phyloP scores from a whole-genome alignment of 2,797 vertebrate genomes.

The Novumbra hubbsi region DNA sequence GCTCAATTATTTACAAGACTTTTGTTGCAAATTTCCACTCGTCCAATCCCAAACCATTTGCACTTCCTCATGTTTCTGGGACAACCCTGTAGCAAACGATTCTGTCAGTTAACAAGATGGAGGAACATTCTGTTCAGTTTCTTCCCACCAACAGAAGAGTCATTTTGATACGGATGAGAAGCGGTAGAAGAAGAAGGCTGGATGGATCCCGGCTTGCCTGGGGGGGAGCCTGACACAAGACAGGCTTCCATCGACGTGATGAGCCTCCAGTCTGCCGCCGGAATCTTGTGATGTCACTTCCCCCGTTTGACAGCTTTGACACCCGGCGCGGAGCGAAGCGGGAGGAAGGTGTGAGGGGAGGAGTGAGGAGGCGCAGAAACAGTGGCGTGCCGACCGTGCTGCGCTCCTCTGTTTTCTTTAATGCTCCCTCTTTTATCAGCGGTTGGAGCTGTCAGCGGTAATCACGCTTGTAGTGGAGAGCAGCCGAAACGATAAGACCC shows the following conservation, averaged over 20 bases:
- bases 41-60: slow-evolving; percentile 62
- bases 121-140: slow-evolving; percentile 77
- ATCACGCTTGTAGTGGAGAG: slow-evolving; percentile 72
- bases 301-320: slow-evolving; percentile 73
- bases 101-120: slow-evolving; percentile 78
- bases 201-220: slow-evolving; percentile 79
- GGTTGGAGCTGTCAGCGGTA: slow-evolving; percentile 74
- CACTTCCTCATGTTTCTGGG: slow-evolving; percentile 56
- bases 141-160: slow-evolving; percentile 35
- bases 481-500: slow-evolving; percentile 68
- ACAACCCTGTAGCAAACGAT: slow-evolving; percentile 71
- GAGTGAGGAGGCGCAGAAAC: slow-evolving; percentile 67
- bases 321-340: slow-evolving; percentile 52
- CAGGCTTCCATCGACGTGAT: slow-evolving; percentile 74
- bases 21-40: slow-evolving; percentile 60
- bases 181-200: slow-evolving; percentile 56
- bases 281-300: slow-evolving; percentile 76
- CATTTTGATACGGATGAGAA: slow-evolving; percentile 63
- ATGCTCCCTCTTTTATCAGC: slow-evolving; percentile 76
- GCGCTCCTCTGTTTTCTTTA: slow-evolving; percentile 76
- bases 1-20: slow-evolving; percentile 67
- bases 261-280: slow-evolving; percentile 71
- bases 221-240: slow-evolving; percentile 72
- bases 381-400: slow-evolving; percentile 47
- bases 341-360: slow-evolving; percentile 1